A percentile compares a stretch with the other conserved stretches of the same genome.
These are phyloP conservation scores for Halichondria panicea DNA, from an alignment of 37 sponge, comb jelly and placozoan species.

Conservation along the genomic window DNA sequence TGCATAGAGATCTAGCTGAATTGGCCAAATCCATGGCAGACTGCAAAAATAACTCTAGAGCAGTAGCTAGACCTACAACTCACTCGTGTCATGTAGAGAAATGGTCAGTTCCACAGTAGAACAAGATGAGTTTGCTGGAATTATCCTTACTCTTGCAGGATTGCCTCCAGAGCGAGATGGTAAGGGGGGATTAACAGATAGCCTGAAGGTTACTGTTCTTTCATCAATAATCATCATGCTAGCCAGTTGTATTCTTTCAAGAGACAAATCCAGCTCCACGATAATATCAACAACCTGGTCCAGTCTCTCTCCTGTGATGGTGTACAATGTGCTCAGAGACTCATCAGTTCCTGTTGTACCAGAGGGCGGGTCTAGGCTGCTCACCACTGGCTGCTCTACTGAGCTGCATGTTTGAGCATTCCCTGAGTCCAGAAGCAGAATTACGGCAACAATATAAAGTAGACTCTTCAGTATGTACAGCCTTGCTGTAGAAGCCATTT, in stretches of 20 bases:
- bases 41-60: background rate
- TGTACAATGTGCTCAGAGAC: background rate
- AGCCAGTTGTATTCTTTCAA: background rate
- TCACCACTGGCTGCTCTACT: slow-evolving; percentile 13
- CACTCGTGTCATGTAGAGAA: background rate
- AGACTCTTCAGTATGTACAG: too few species aligned
- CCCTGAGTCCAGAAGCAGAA: too few species aligned
- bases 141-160: background rate
- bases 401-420: background rate
- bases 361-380: slow-evolving; percentile 20
- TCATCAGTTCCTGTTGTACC: slow-evolving; percentile 2
- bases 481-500: too few species aligned
- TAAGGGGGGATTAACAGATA: background rate
- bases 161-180: background rate
- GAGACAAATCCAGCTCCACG: background rate
- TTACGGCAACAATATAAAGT: too few species aligned
- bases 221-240: background rate
- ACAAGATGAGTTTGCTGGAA: slow-evolving; percentile 1
- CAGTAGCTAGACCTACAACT: background rate
- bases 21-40: too few species aligned
- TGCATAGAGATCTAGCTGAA: too few species aligned
- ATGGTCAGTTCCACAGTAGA: background rate
- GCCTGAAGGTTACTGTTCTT: background rate
- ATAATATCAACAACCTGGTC: background rate
- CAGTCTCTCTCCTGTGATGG: slow-evolving; percentile 18